Conservation (phyloP, 2,113 vertebrate species). For the Noctilio leporinus region DNA sequence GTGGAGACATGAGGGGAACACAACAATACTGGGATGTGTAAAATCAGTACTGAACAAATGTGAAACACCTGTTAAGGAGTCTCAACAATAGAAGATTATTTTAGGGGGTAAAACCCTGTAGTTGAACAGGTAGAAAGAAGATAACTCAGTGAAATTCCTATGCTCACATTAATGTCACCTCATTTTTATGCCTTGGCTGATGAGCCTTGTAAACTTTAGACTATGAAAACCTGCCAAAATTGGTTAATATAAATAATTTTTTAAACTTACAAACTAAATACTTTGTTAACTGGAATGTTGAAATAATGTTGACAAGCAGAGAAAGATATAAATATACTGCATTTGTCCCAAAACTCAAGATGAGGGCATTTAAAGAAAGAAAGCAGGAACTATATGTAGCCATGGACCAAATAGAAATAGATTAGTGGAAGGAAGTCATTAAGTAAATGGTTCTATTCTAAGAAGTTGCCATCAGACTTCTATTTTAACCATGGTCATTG, state of each 20-base stretch:
- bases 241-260: neutral
- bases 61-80: neutral
- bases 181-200: neutral
- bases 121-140: neutral
- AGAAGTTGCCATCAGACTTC: conserved; percentile 37
- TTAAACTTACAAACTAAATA: neutral
- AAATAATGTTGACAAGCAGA: conserved; percentile 42
- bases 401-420: conserved; percentile 48
- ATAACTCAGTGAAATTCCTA: neutral
- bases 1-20: neutral
- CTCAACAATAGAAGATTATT: neutral
- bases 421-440: conserved; percentile 56
- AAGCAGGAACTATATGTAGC: conserved; percentile 46
- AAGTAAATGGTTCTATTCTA: conserved; percentile 54
- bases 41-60: neutral
- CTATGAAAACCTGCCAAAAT: neutral
- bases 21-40: neutral
- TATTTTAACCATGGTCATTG: conserved; percentile 40
- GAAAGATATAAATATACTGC: conserved; percentile 23
- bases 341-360: conserved; percentile 50
- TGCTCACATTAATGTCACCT: neutral
- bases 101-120: neutral
- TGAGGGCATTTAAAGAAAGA: conserved; percentile 38
- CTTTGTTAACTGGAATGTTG: conserved; percentile 5
- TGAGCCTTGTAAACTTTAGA: neutral